Evolutionary conservation across 1,140 invertebrate genomes (phyloP).

Genomic region (Cardiocondyla obscurior): DNA sequence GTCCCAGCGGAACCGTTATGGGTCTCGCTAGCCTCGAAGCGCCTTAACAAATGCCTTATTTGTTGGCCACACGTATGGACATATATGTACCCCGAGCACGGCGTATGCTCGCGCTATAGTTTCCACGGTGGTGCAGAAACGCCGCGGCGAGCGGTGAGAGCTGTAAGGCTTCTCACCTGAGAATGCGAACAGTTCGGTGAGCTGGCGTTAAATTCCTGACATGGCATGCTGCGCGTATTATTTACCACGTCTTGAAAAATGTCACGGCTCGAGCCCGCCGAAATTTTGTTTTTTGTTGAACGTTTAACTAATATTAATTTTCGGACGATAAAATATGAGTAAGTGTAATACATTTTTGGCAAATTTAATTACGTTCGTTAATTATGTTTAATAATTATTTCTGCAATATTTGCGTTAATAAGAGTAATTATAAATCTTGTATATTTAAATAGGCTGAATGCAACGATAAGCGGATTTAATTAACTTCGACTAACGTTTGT

Average conservation of each 20-base stretch:
- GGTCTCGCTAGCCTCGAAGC: slow-evolving; percentile 65
- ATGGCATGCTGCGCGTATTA: slow-evolving; percentile 1
- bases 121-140: slow-evolving; percentile 64
- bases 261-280: slow-evolving; percentile 2
- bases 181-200: slow-evolving; percentile 51
- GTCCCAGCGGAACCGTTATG: slow-evolving; percentile 55
- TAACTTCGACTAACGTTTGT: not conserved
- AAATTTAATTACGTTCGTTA: not conserved
- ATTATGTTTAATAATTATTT: not conserved
- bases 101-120: slow-evolving; percentile 33
- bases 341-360: not conserved
- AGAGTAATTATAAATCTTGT: not conserved
- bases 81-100: slow-evolving; percentile 59
- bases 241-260: slow-evolving; percentile 13
- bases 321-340: not conserved
- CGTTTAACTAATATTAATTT: not conserved
- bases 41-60: slow-evolving; percentile 79
- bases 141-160: slow-evolving; percentile 61
- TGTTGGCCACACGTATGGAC: slow-evolving; percentile 70
- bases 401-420: not conserved
- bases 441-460: not conserved
- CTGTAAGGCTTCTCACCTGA: slow-evolving; percentile 71
- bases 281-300: not conserved
- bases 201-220: slow-evolving; percentile 34
- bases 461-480: not conserved